Conservation (phyloP, 2,797 vertebrate genomes). For the Galaxias olidus region DNA sequence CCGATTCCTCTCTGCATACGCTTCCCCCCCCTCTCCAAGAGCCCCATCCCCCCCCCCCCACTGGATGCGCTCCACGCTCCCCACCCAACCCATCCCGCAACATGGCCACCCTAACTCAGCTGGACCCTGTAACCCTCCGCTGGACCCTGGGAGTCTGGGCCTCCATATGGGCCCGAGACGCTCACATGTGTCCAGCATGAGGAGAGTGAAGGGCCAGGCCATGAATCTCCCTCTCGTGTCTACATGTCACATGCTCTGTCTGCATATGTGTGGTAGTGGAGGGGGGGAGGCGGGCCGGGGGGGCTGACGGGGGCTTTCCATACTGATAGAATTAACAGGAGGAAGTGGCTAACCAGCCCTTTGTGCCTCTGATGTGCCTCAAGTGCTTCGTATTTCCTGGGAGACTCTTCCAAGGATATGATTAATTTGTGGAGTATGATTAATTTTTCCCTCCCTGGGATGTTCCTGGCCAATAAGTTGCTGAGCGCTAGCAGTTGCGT, state of each 20-base stretch:
- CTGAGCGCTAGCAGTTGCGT: neutral
- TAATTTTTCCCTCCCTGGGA: constrained; percentile 54
- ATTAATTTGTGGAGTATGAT: constrained; percentile 67
- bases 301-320: constrained; percentile 51
- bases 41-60: constrained; percentile 36
- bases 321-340: constrained; percentile 77
- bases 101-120: neutral
- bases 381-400: constrained; percentile 68
- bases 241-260: constrained; percentile 72
- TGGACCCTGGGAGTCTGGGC: constrained; percentile 37
- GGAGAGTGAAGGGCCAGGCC: constrained; percentile 23
- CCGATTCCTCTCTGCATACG: constrained; percentile 26
- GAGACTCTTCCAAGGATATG: constrained; percentile 63
- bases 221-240: constrained; percentile 72
- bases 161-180: constrained; percentile 56
- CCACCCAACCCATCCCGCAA: constrained; percentile 23
- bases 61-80: too few relatives aligned
- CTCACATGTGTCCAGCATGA: constrained; percentile 67
- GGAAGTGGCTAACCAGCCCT: constrained; percentile 69
- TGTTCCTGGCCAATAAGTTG: constrained; percentile 1
- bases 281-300: neutral
- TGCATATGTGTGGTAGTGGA: constrained; percentile 51
- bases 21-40: constrained; percentile 44
- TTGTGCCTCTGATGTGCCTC: constrained; percentile 64
- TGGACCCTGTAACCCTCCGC: constrained; percentile 33